Base-by-base conservation (phyloP, 2,113 vertebrate species). In the Tragelaphus imberbis region DNA sequence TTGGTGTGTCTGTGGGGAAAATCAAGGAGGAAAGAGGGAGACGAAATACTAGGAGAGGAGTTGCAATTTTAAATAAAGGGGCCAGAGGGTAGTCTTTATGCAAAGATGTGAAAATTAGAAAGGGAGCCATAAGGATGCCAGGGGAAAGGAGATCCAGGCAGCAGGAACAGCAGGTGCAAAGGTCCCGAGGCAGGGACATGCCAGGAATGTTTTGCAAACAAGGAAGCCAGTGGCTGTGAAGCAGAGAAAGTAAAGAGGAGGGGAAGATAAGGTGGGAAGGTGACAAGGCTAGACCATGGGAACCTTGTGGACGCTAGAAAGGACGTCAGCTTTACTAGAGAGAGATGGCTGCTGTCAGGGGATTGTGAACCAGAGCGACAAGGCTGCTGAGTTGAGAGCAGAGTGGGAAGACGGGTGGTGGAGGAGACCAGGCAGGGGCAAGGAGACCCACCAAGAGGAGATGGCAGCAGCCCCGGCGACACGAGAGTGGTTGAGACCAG, bases 31-130 rank as follows among this genome's bases (percentile, higher is more conserved):
- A 88, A 94, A 88, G 23, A 86, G n/a, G 44, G 79, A 80, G n/a
- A 56, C 19, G 30, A 91, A 51, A 7, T 27, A 40, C 0, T 55
- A 88, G 21, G 51, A 55, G 28, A 59, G 17, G 63, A 30, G 4
- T 27, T 40, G 53, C 12, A 21, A 23, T 82, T 40, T 63, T 77
- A 65, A 27, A 11, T 9, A 14, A 56, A 56, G 7, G 23, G 6
- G 44, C 10, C 33, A n/a, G 63, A 82, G 28, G 71, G 6, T 12
- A 13, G 21, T 14, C 63, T 84, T 49, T 33, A 58, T 30, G 15
- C 53, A 84, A 68, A 91, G 65, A 55, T 36, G 84, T 63, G 51
- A 61, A 82, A 65, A 68, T 36, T 9, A 91, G 84, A 21, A 81
- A 49, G 36, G 56, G 16, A 25, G 3, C 21, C 59, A 9, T 14